Base-by-base conservation (phyloP, 2,888 invertebrate species). In the Limnephilus rhombicus region DNA sequence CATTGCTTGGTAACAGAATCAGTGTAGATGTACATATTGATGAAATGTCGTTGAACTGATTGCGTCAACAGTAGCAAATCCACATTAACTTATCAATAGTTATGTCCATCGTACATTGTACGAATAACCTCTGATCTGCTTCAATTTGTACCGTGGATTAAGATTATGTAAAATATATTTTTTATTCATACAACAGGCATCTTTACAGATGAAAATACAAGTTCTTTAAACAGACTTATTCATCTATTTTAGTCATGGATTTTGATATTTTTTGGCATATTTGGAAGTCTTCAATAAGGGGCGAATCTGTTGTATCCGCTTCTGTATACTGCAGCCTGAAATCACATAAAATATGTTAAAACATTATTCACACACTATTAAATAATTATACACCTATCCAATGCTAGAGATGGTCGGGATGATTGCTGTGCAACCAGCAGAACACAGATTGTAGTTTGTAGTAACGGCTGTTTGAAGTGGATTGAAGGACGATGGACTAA, bases 281-380 rank as follows among this genome's bases (percentile, higher is more conserved):
- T 87, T 85, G 93, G 93, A 93, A 93, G 94, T 94, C 94, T 95
- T 97, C 97, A 99, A 96, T 99, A 99, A 95, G 99, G 99, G 96
- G 99, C 97, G 96, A 99, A 99, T 96, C 99, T 97, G 97, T 98
- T 99, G 97, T 98, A 99, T 94, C 98, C 98, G 96, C 98, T 98
- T 96, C 99, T 97, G 96, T 99, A 99, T 94, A 99, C 98, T 94
- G 98, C 98, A 95, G 98, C 98, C 98, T 98, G 96, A 82, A 97
- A 96, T 88, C 90, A 91, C 80, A 92, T 12, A 90, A 91, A 87
- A 93, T 24, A n/a, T 5, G n/a, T 68, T 68, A 68, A 7, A 68
- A 68, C 24, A 68, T 68, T n/a, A 68, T 24, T 24, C 53, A 68
- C 24, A 68, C 7, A 68, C 1, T 68, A 24, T 24, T 24, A 9